A percentile compares a stretch with the other conserved stretches of the same genome.
Conservation (phyloP, 1,140 invertebrate species). For the Oncopeltus fasciatus region DNA sequence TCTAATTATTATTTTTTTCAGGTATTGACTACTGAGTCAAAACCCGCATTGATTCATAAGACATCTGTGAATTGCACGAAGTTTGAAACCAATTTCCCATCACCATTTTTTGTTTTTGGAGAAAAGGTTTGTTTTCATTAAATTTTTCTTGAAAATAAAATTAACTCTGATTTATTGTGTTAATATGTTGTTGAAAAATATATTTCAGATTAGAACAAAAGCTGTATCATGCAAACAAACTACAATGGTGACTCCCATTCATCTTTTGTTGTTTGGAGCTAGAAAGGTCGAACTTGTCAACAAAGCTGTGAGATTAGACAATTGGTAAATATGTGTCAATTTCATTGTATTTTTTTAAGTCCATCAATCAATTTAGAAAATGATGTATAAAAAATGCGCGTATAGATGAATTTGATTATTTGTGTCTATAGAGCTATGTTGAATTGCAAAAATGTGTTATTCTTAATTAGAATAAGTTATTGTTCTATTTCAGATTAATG, state of each 20-base stretch:
- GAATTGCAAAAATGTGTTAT: no score
- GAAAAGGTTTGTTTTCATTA: conserved; percentile 57
- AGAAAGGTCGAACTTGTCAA: conserved; percentile 59
- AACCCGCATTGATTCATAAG: conserved; percentile 86
- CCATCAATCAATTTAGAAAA: no score
- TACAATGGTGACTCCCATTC: conserved; percentile 89
- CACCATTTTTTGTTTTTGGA: conserved; percentile 93
- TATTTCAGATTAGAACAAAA: conserved; percentile 64
- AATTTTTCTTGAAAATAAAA: background rate
- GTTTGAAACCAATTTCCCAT: conserved; percentile 69
- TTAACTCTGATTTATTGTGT: background rate
- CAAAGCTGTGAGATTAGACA: conserved; percentile 60
- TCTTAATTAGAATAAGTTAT: no score
- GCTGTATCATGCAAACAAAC: conserved; percentile 96
- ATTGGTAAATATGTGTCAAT: conserved; percentile 40
- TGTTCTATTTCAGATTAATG: no score
- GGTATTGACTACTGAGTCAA: conserved; percentile 89
- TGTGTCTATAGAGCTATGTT: no score
- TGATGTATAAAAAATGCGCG: no score
- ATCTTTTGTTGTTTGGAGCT: conserved; percentile 80
- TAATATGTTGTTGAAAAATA: background rate
- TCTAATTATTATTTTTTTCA: conserved; percentile 28
- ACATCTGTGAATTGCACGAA: conserved; percentile 92
- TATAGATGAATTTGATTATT: no score
- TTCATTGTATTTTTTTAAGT: background rate